Evolutionary conservation across 2,888 invertebrate species (phyloP), one percentile per base, ranked within the genome.

Genomic region (Baronia brevicornis): DNA sequence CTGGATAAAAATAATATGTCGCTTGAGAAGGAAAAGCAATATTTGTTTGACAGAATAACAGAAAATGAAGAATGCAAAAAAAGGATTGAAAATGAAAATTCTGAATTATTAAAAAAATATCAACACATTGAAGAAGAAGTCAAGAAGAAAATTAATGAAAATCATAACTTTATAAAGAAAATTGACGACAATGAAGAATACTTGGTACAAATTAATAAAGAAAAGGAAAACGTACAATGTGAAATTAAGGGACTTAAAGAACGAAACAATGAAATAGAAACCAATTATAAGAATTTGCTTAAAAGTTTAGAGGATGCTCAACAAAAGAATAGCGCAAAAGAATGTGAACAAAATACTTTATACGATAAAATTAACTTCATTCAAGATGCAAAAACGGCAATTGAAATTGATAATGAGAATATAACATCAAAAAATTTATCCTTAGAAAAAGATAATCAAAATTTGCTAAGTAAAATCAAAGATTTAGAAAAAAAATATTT

Each of bases 381-480:
- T 7, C 6, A 34, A 12, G 19, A 27, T 4, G 10, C 14, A 5
- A 35, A 21, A 6, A 18, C 11, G 17, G 22, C 17, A 9, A 3
- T 28, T 7, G 25, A 24, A 27, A n/a, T 3, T 20, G 19, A 33
- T 12, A 24, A 21, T 2, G 30, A 31, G 7, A 29, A 8, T 5
- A 28, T 41, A 32, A 38, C 36, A 8, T 41, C 8, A 5, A 51
- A 13, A 4, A 12, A 27, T 29, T 13, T 14, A 1, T 13, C 17
- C 5, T 12, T 31, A 14, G 12, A n/a, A 19, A 27, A 2, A 7
- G 36, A 36, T 3, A 31, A 31, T 9, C n/a, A 22, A 3, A 21
- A 36, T 18, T 9, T 36, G 27, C 17, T 26, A 22, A 5, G 5
- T 5, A 36, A 61, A 35, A 36, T 60, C 19, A 33, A 53, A 30